A percentile compares a stretch with the other conserved stretches of the same genome.
Evolutionary conservation across 2,113 vertebrate genomes (phyloP).

Genomic region (Dinomys branickii): DNA sequence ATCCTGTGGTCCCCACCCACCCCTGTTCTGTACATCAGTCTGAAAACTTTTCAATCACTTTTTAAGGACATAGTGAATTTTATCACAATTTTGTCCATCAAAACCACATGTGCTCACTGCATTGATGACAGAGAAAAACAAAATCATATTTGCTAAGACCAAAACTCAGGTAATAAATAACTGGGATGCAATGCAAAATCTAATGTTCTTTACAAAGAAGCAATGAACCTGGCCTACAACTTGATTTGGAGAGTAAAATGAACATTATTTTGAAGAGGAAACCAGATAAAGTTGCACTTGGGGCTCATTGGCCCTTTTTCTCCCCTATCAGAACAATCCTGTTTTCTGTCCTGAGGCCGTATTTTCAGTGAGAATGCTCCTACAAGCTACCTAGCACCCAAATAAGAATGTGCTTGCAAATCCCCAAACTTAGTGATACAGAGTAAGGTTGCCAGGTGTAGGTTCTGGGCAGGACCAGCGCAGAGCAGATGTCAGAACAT

Average conservation of each 20-base stretch:
- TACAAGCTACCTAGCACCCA: background rate
- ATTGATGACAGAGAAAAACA: constrained; percentile 87
- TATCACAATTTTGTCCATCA: constrained; percentile 89
- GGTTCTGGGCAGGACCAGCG: background rate
- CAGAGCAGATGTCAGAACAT: background rate
- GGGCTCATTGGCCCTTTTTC: constrained; percentile 77
- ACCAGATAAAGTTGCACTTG: constrained; percentile 78
- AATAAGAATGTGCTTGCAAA: constrained; percentile 54
- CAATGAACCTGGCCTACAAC: constrained; percentile 82
- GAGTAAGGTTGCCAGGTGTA: background rate
- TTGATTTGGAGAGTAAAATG: constrained; percentile 85
- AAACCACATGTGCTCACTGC: constrained; percentile 88
- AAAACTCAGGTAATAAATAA: constrained; percentile 89
- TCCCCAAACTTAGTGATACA: background rate
- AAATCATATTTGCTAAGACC: constrained; percentile 89
- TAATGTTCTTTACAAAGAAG: constrained; percentile 73
- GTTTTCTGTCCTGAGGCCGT: constrained; percentile 70
- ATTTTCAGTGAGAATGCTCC: constrained; percentile 32
- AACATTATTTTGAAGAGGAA: constrained; percentile 85
- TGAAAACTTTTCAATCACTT: constrained; percentile 90
- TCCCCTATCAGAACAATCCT: constrained; percentile 63
- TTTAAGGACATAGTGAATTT: constrained; percentile 89
- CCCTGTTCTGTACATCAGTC: constrained; percentile 82
- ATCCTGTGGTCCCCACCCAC: constrained; percentile 68
- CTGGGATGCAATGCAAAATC: constrained; percentile 79